These are phyloP conservation scores for Coturnix japonica DNA, from an alignment of 2,113 vertebrate genomes.

Conservation along the genomic window DNA sequence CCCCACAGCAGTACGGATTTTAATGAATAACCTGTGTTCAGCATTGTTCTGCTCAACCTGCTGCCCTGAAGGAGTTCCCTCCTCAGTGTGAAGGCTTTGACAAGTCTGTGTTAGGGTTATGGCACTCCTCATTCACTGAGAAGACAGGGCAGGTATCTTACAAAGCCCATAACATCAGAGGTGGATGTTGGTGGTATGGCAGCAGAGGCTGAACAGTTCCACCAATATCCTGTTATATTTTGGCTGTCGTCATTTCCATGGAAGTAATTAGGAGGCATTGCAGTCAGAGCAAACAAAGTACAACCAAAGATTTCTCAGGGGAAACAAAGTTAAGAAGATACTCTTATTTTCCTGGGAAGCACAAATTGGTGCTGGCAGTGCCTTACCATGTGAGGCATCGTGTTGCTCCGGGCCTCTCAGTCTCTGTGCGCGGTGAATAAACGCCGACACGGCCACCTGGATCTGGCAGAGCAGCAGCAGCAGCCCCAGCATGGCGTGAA, in stretches of 20 bases:
- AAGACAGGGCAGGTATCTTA: not conserved
- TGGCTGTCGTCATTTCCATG: not conserved
- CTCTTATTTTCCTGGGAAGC: not conserved
- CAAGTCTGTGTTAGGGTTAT: not conserved
- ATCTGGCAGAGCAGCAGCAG: conserved; percentile 80
- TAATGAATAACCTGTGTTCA: not conserved
- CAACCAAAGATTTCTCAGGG: not conserved
- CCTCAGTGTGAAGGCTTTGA: not conserved
- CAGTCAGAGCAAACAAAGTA: not conserved
- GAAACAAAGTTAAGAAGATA: not conserved
- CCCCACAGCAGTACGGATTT: not conserved
- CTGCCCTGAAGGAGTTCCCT: not conserved
- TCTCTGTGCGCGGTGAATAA: conserved; percentile 72
- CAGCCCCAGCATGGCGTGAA: conserved; percentile 77
- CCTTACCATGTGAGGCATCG: conserved; percentile 77
- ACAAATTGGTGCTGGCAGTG: not conserved
- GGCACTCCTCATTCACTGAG: not conserved
- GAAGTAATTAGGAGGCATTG: not conserved
- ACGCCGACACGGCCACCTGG: conserved; percentile 32
- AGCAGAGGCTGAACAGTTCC: not conserved
- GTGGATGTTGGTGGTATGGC: not conserved
- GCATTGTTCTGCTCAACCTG: not conserved
- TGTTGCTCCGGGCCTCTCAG: conserved; percentile 1
- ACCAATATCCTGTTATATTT: not conserved
- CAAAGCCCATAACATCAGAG: not conserved